Evolutionary conservation across 2,797 vertebrate species (phyloP).

Genomic region (Leontocebus nigricollis): DNA sequence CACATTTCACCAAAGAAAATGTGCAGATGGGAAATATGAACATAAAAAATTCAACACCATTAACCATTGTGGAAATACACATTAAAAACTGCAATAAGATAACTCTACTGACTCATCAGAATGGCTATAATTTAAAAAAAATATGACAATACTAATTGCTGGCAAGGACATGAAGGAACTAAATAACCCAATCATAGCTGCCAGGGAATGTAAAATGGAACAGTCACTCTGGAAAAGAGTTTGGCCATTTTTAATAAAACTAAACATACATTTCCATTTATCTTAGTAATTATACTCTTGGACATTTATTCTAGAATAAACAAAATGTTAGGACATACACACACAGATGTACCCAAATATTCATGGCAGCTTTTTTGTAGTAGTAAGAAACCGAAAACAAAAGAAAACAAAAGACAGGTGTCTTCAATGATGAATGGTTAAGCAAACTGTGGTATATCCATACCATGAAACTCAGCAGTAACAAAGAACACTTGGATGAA

Average conservation of each 20-base stretch:
- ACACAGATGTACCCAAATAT: neutral
- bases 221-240: neutral
- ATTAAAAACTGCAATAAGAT: neutral
- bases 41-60: neutral
- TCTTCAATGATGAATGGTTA: neutral
- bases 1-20: neutral
- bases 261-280: neutral
- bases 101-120: neutral
- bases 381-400: neutral
- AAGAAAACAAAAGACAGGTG: neutral
- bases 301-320: neutral
- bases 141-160: neutral
- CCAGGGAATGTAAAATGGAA: neutral
- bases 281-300: neutral
- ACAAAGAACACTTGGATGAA: neutral
- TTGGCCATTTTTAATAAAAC: neutral
- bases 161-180: neutral
- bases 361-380: neutral
- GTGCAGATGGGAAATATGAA: neutral
- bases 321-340: neutral
- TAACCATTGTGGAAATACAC: neutral
- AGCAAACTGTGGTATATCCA: neutral
- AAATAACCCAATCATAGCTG: neutral
- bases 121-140: neutral
- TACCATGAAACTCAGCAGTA: neutral